Percentiles rank a stretch among this genome's conserved stretches.
Evolutionary conservation across 2,113 vertebrate species (phyloP).

Genomic region (Tetrax tetrax): DNA sequence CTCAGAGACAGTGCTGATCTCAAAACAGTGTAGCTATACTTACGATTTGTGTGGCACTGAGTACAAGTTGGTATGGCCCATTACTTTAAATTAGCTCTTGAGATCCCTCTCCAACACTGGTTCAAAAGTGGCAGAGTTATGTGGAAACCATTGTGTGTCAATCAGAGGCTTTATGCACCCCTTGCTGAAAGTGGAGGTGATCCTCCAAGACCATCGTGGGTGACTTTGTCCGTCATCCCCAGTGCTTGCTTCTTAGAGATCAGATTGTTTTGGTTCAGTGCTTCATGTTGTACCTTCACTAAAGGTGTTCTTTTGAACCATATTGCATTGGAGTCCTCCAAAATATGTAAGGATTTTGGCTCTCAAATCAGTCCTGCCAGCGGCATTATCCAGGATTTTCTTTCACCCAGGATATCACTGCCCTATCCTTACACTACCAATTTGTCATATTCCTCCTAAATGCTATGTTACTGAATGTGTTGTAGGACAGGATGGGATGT

Average conservation of each 20-base stretch:
- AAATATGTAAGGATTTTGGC: background rate
- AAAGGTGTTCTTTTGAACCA: background rate
- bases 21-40: background rate
- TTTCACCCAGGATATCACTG: background rate
- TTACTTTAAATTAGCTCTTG: background rate
- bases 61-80: background rate
- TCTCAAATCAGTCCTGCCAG: background rate
- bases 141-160: background rate
- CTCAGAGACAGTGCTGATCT: background rate
- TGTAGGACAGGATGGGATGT: background rate
- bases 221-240: background rate
- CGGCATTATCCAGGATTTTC: background rate
- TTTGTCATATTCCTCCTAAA: background rate
- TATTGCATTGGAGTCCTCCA: background rate
- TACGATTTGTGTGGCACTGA: fast-evolving
- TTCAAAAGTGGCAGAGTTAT: background rate
- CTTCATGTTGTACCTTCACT: background rate
- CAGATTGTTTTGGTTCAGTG: background rate
- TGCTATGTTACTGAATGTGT: background rate
- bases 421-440: background rate
- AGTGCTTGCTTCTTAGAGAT: background rate
- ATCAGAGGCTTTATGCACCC: background rate
- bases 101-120: background rate
- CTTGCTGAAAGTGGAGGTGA: background rate
- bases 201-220: background rate